A percentile compares a stretch with the other conserved stretches of the same genome.
Evolutionary conservation across 2,797 vertebrate species (phyloP).

Genomic region (Catamblyrhynchus diadema): DNA sequence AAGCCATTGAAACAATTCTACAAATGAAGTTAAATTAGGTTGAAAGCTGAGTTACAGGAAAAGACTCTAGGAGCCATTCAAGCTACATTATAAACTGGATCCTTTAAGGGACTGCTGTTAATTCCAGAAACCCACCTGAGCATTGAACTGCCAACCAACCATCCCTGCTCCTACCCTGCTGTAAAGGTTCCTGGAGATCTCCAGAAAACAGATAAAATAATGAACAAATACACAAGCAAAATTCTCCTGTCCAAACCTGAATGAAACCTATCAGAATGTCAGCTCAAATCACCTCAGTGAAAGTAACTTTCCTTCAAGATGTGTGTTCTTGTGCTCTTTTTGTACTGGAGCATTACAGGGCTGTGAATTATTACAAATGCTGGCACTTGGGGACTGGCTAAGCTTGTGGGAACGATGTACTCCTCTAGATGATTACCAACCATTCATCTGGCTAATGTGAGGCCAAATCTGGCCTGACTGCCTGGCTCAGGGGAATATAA

Average conservation of each 20-base stretch:
- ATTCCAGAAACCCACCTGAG: not conserved
- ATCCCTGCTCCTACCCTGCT: not conserved
- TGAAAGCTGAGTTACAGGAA: not conserved
- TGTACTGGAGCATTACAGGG: not conserved
- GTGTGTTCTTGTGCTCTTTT: not conserved
- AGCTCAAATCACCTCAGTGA: not conserved
- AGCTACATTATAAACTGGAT: not conserved
- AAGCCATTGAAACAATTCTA: not conserved
- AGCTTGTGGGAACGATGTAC: not conserved
- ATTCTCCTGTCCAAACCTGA: not conserved
- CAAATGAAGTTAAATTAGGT: not conserved
- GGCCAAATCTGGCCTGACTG: slow-evolving; percentile 29
- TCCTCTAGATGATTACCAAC: slow-evolving; percentile 36
- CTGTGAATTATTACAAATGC: not conserved
- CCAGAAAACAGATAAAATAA: not conserved
- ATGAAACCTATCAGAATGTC: not conserved
- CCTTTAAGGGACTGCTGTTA: not conserved
- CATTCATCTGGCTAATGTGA: slow-evolving; percentile 36
- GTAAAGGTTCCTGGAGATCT: not conserved
- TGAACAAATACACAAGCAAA: not conserved
- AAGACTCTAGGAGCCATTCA: not conserved
- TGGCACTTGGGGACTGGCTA: not conserved
- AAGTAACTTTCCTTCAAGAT: not conserved
- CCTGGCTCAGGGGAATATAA: not conserved
- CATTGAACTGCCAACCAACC: not conserved